These are phyloP conservation scores for Diploptera punctata DNA, from an alignment of 2,888 invertebrate species.

Conservation along the genomic window DNA sequence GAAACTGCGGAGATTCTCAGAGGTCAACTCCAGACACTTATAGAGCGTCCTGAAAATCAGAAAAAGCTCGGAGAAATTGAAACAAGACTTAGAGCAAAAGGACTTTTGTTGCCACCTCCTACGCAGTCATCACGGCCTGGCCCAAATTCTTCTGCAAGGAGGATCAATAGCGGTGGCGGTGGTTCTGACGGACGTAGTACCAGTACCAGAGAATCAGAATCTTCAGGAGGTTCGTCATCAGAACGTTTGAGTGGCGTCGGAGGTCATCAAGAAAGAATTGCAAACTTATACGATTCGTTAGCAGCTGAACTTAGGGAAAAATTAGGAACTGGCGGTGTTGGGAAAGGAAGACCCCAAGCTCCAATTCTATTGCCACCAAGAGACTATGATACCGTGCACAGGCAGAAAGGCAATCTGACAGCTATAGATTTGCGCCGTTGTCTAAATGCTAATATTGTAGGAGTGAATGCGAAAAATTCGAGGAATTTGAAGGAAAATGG, in stretches of 20 bases:
- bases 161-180: conserved; percentile 49
- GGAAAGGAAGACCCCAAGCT: conserved; percentile 50
- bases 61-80: conserved; percentile 86
- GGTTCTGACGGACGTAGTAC: conserved; percentile 42
- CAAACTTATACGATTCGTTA: conserved; percentile 87
- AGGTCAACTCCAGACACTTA: conserved; percentile 80
- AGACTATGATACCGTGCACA: conserved; percentile 92
- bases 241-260: conserved; percentile 42
- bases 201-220: conserved; percentile 47
- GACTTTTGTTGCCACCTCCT: conserved; percentile 53
- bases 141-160: conserved; percentile 49
- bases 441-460: conserved; percentile 72
- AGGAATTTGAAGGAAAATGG: conserved; percentile 36
- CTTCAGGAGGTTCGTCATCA: conserved; percentile 46
- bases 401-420: conserved; percentile 76
- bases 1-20: conserved; percentile 90
- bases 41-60: conserved; percentile 84
- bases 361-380: conserved; percentile 90
- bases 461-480: conserved; percentile 55
- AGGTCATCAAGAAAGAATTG: conserved; percentile 55
- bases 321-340: conserved; percentile 57
- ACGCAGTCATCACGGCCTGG: conserved; percentile 15
- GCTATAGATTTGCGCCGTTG: conserved; percentile 73
- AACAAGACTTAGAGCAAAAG: conserved; percentile 58
- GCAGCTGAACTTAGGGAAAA: conserved; percentile 89